Evolutionary conservation across 2,113 vertebrate species (phyloP).

Genomic region (Morone chrysops): DNA sequence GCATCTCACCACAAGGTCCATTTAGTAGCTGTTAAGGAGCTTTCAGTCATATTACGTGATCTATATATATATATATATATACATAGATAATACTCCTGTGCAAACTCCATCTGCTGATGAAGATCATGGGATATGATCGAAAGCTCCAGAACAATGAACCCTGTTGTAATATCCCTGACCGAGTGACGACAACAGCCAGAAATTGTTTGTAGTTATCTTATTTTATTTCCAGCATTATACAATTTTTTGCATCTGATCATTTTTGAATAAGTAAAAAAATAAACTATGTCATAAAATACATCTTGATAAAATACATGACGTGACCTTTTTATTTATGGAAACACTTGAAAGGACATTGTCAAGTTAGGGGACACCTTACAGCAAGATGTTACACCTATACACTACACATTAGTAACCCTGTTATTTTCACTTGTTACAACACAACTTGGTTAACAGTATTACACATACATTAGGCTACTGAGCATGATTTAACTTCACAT

Average conservation of each 20-base stretch:
- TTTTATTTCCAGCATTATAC: slow-evolving; percentile 76
- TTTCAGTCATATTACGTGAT: not conserved
- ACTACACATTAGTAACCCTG: slow-evolving; percentile 71
- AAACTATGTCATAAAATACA: slow-evolving; percentile 95
- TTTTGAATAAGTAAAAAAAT: slow-evolving; percentile 93
- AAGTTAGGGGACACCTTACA: slow-evolving; percentile 67
- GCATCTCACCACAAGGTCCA: not conserved
- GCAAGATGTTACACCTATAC: slow-evolving; percentile 67
- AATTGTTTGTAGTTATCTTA: slow-evolving; percentile 13
- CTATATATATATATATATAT: no score
- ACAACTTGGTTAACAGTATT: slow-evolving; percentile 67
- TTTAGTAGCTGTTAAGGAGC: not conserved
- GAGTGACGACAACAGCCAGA: slow-evolving; percentile 23
- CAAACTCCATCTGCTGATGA: not conserved
- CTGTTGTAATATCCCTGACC: not conserved
- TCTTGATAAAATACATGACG: slow-evolving; percentile 91
- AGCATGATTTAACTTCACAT: slow-evolving; percentile 83
- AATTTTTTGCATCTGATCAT: slow-evolving; percentile 76
- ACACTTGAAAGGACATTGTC: slow-evolving; percentile 64
- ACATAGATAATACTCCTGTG: not conserved
- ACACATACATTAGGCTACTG: slow-evolving; percentile 54
- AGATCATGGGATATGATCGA: not conserved
- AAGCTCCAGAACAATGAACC: not conserved
- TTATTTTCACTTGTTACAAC: slow-evolving; percentile 68
- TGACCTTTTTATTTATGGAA: slow-evolving; percentile 90